Base-by-base conservation (phyloP, 2,797 vertebrate genomes). In the Dicrostonyx torquatus region DNA sequence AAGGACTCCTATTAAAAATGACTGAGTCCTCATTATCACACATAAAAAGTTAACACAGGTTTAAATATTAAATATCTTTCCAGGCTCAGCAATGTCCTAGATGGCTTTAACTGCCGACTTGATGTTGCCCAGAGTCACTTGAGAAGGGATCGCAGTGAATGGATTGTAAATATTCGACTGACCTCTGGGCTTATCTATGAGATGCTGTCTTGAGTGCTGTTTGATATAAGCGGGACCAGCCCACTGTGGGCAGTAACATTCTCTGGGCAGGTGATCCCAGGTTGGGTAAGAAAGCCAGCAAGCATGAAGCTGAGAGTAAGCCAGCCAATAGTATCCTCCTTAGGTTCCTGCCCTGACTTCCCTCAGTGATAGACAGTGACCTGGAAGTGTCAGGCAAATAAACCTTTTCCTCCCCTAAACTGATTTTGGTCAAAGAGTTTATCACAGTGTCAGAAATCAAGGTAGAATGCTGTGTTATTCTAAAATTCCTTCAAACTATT, bases 1-100 rank as follows among this genome's bases (percentile, higher is more conserved):
- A 92, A 90, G 72, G 11, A 84, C 26, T 94, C 4, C 14, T 43
- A 37, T 66, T 83, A 29, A 91, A 94, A 92, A 90, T 22, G 43
- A 76, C 37, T 18, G 75, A 72, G 68, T n/a, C 22, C 78, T 88
- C 45, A 92, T 90, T 64, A 88, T 53, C 60, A 80, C 9, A 66
- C 12, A 45, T 72, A 89, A 85, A 93, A 94, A 77, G 76, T 89
- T 45, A 88, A 89, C 13, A 68, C 45, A 40, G 58, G 24, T 40
- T 40, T 60, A 50, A 80, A 53, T 89, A 90, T 37, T 26, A 93
- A 66, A 66, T 82, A 73, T 70, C 12, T 48, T 80, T 2, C 45
- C 73, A 79, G 76, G 8, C 26, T 84, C 26, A 83, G 45, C 78
- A 75, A 24, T 72, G 66, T 31, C 66, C 84, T 72, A 31, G 66